Percentiles rank a stretch among this genome's conserved stretches.
Conservation (phyloP, 2,113 vertebrate genomes). For the Uria aalge region DNA sequence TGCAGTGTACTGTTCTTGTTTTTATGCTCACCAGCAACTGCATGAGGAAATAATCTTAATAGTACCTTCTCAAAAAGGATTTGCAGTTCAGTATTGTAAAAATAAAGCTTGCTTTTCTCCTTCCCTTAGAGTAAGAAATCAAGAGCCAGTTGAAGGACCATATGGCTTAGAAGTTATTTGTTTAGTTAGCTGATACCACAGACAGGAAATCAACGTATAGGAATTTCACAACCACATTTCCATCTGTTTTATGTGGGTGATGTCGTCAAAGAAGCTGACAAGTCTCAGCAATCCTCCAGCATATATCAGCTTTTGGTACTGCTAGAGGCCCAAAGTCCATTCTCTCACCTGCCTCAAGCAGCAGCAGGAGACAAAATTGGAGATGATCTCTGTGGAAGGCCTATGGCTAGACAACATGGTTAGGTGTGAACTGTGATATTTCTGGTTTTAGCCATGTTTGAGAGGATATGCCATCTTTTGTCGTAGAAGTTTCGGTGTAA, state of each 20-base stretch:
- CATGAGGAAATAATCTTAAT: not conserved
- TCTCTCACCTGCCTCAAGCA: constrained; percentile 7
- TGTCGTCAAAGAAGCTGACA: constrained; percentile 44
- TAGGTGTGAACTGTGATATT: not conserved
- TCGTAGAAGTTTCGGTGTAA: not conserved
- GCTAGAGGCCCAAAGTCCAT: constrained; percentile 1
- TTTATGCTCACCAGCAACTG: not conserved
- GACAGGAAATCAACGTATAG: constrained; percentile 57
- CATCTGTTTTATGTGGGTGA: constrained; percentile 60
- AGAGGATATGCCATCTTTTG: not conserved
- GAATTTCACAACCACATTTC: constrained; percentile 50
- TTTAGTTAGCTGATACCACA: constrained; percentile 55
- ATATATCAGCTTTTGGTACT: constrained; percentile 38
- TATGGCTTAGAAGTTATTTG: constrained; percentile 52
- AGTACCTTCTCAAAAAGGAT: not conserved
- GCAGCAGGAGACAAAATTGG: not conserved
- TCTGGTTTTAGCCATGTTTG: not conserved
- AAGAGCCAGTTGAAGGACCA: constrained; percentile 2
- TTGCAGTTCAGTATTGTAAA: not conserved
- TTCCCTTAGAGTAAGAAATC: not conserved
- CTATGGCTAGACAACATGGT: not conserved
- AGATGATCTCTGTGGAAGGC: not conserved
- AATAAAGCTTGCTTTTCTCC: not conserved
- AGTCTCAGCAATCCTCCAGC: constrained; percentile 33
- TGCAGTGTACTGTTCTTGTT: not conserved